Conservation (phyloP, 2,888 invertebrate species). For the Apamea crenata region DNA sequence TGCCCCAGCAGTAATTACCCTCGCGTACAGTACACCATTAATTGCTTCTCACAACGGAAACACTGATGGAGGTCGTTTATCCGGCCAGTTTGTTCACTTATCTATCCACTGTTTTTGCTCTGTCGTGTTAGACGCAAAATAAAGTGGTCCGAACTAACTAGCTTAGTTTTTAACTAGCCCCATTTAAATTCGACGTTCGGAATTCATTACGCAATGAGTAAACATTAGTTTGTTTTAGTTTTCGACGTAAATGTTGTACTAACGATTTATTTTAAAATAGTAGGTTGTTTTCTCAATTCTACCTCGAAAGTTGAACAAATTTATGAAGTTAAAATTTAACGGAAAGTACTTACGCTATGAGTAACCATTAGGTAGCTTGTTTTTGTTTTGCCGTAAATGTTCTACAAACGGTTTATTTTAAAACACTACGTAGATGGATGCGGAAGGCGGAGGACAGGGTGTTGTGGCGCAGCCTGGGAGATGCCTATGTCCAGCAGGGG, state of each 20-base stretch:
- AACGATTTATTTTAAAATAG: neutral
- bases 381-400: neutral
- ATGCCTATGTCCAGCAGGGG: too few relatives aligned
- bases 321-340: conserved; percentile 27
- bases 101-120: conserved; percentile 66
- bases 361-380: neutral
- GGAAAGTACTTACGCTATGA: conserved; percentile 12
- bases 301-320: conserved; percentile 13
- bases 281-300: neutral
- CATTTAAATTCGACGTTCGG: conserved; percentile 62
- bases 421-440: neutral
- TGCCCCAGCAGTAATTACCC: conserved; percentile 74
- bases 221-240: conserved; percentile 28
- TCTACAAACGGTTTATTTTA: neutral
- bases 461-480: too few relatives aligned
- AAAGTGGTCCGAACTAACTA: conserved; percentile 67
- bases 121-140: conserved; percentile 68
- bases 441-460: too few relatives aligned
- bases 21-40: conserved; percentile 73
- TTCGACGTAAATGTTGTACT: neutral
- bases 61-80: conserved; percentile 76
- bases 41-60: conserved; percentile 75
- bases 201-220: conserved; percentile 48
- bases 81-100: conserved; percentile 71
- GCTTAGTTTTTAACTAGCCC: conserved; percentile 64